These are phyloP conservation scores for Eulemur albifrons DNA, from an alignment of 2,797 vertebrate species.

Conservation along the genomic window DNA sequence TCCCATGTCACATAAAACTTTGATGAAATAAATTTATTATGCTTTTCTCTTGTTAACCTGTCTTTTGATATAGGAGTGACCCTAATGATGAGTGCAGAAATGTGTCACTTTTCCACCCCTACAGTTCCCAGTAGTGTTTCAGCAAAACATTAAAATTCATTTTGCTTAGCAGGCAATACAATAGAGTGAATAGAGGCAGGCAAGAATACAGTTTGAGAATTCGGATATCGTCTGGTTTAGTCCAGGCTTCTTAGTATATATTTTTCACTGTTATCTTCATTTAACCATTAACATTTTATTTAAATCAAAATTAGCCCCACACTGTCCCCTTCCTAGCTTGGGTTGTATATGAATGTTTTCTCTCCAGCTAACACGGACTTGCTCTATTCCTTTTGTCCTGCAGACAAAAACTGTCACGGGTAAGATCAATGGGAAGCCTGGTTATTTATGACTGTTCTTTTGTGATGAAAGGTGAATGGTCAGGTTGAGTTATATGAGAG, in stretches of 20 bases:
- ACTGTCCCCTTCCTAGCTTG: neutral
- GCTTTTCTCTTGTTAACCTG: neutral
- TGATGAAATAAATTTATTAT: neutral
- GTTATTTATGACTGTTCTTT: neutral
- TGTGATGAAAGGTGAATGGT: neutral
- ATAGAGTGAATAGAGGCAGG: neutral
- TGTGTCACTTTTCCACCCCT: neutral
- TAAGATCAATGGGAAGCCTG: neutral
- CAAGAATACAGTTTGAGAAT: neutral
- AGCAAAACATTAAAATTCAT: neutral
- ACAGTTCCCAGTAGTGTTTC: neutral
- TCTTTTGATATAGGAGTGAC: neutral
- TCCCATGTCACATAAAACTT: neutral
- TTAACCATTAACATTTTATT: neutral
- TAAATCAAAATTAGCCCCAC: neutral
- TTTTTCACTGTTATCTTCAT: neutral
- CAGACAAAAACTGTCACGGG: neutral
- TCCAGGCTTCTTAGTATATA: neutral
- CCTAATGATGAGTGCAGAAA: neutral
- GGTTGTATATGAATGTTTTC: neutral
- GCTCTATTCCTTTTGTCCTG: neutral
- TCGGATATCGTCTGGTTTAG: neutral
- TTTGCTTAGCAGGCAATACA: neutral
- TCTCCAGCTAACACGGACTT: neutral
- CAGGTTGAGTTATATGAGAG: neutral